phyloP scores from a whole-genome alignment of 2,113 vertebrate species.

The Protomyctophum bolini region DNA sequence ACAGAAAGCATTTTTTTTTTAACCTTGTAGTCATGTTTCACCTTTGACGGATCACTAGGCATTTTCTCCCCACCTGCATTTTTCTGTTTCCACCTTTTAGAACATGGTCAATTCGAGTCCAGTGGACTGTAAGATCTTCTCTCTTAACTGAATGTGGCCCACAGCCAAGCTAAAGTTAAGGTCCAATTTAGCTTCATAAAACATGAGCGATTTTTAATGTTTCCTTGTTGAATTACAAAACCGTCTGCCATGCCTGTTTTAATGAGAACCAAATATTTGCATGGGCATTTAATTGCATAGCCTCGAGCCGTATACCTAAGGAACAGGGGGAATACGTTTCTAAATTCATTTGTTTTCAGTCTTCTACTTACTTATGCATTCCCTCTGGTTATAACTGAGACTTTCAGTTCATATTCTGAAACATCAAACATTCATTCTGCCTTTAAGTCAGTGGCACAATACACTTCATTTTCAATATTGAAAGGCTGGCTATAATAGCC shows the following conservation, averaged over 20 bases:
- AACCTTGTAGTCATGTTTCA: too few relatives aligned
- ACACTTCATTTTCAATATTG: neutral
- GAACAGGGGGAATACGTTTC: neutral
- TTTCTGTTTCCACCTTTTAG: neutral
- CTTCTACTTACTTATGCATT: neutral
- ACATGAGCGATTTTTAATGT: neutral
- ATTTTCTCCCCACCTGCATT: neutral
- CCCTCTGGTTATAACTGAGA: constrained; percentile 4
- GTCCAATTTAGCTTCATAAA: too few relatives aligned
- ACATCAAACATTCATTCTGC: neutral
- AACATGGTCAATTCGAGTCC: neutral
- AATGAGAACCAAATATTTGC: neutral
- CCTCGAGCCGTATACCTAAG: neutral
- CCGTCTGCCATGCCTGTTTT: neutral
- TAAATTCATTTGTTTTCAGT: neutral
- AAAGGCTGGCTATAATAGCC: neutral
- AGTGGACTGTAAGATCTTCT: neutral
- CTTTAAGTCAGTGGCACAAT: neutral
- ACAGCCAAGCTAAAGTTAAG: neutral
- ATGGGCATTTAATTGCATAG: neutral
- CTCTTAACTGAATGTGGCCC: neutral
- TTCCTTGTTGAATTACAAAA: neutral
- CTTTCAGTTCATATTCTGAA: neutral
- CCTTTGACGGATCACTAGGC: neutral
- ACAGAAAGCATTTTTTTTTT: constrained; percentile 13